A percentile compares a stretch with the other conserved stretches of the same genome.
phyloP scores from a whole-genome alignment of 2,113 vertebrate genomes.

The Sphyrna mokarran region DNA sequence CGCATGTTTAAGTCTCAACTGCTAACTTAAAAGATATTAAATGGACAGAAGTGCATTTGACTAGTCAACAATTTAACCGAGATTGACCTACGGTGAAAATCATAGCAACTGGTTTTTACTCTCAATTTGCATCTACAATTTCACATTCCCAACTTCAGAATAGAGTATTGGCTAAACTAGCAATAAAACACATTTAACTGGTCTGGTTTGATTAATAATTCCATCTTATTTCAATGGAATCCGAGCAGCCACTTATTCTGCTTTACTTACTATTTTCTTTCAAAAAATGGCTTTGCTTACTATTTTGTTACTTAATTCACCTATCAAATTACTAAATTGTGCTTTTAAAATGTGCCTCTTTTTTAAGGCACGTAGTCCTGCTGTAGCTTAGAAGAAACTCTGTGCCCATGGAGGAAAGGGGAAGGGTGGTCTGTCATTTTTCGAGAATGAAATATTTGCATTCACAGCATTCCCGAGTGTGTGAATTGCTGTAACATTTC shows the following conservation, averaged over 20 bases:
- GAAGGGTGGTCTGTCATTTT: slow-evolving; percentile 39
- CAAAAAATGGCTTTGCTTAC: background rate
- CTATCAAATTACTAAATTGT: background rate
- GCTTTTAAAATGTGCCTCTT: background rate
- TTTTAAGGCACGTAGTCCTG: background rate
- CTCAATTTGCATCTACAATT: background rate
- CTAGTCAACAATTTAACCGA: background rate
- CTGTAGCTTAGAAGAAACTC: background rate
- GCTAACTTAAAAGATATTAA: background rate
- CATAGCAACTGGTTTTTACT: background rate
- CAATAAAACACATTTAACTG: background rate
- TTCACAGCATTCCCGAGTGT: slow-evolving; percentile 44
- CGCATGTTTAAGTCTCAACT: background rate
- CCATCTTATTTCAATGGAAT: background rate
- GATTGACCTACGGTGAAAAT: background rate
- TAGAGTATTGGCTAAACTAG: background rate
- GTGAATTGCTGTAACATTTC: slow-evolving; percentile 41
- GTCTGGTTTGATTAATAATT: background rate
- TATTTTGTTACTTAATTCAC: background rate
- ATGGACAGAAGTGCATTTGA: background rate
- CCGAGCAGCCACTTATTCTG: background rate
- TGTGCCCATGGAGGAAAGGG: background rate
- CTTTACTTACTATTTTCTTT: background rate
- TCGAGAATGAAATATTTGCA: slow-evolving; percentile 43
- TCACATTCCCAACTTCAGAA: background rate